Evolutionary conservation across 2,113 vertebrate species (phyloP).

Genomic region (Pseudopodoces humilis): DNA sequence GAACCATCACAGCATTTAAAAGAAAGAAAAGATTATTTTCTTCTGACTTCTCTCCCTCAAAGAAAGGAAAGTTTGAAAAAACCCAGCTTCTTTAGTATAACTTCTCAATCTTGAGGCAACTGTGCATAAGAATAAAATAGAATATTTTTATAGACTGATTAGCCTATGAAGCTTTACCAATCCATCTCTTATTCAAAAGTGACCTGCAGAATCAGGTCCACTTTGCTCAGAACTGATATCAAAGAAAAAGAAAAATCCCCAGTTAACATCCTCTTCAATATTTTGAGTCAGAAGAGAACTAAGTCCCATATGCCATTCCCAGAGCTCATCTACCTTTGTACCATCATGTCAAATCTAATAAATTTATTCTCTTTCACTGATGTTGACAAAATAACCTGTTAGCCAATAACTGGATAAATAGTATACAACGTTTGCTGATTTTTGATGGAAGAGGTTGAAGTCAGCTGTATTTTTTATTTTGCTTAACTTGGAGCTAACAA

Average conservation of each 20-base stretch:
- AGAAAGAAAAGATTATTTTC: background rate
- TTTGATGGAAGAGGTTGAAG: background rate
- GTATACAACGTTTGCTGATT: background rate
- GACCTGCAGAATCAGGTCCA: background rate
- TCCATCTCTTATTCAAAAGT: background rate
- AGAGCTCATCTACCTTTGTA: background rate
- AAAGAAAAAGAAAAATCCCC: background rate
- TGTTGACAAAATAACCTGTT: background rate
- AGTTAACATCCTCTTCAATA: background rate
- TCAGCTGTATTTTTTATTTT: background rate
- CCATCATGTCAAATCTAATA: background rate
- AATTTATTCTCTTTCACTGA: background rate
- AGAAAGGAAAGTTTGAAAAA: background rate
- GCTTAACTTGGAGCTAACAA: background rate
- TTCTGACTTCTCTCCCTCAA: background rate
- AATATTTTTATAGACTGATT: background rate
- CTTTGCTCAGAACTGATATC: background rate
- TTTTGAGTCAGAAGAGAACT: background rate
- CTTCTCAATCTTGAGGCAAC: background rate
- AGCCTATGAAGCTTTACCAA: background rate
- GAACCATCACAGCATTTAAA: background rate
- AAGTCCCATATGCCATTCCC: rapidly evolving
- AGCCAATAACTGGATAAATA: background rate
- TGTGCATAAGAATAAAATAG: background rate
- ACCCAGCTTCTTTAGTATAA: background rate